Evolutionary conservation across 2,888 invertebrate species (phyloP), one percentile per base, ranked within the genome.

Genomic region (Helobdella robusta): DNA sequence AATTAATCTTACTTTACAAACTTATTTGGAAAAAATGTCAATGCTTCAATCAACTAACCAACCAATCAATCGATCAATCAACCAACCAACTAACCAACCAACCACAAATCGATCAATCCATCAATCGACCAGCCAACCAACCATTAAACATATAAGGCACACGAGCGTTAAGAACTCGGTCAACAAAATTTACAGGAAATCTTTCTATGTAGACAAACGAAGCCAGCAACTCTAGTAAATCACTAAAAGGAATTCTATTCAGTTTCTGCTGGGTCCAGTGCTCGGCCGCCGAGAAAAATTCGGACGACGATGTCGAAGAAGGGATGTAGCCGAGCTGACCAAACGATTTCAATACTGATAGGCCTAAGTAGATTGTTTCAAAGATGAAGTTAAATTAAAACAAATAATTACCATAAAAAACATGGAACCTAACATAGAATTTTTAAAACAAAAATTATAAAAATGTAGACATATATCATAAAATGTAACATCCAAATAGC

Each of bases 281-380:
- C 74, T 86, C 85, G 50, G 84, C 76, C 4, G 75, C 73, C 36
- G 76, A 74, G 85, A 86, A 87, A 78, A 86, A 86, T 52, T 81
- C 74, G 5, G 75, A 68, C 35, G 78, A 76, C 68, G 82, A 81
- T 2, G 75, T 15, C n/a, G n/a, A n/a, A n/a, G 28, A 68, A 36
- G 85, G 85, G 67, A 83, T 76, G 76, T 82, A 84, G 74, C 83
- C 81, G 46, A 88, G 79, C 70, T 81, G 81, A 8, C 87, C 87
- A 77, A 84, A 85, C 1, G 85, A 82, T 36, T 81, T 81, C 62
- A 86, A 78, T 59, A 86, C 81, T 4, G 62, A 32, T 2, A 62
- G 23, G 5, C 62, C 62, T 62, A 50, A 2, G 11, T n/a, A 18
- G 2, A 20, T 23, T 28, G n/a, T n/a, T n/a, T n/a, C n/a, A n/a